These are phyloP conservation scores for Vidua macroura DNA, from an alignment of 2,113 vertebrate genomes.

Conservation along the genomic window DNA sequence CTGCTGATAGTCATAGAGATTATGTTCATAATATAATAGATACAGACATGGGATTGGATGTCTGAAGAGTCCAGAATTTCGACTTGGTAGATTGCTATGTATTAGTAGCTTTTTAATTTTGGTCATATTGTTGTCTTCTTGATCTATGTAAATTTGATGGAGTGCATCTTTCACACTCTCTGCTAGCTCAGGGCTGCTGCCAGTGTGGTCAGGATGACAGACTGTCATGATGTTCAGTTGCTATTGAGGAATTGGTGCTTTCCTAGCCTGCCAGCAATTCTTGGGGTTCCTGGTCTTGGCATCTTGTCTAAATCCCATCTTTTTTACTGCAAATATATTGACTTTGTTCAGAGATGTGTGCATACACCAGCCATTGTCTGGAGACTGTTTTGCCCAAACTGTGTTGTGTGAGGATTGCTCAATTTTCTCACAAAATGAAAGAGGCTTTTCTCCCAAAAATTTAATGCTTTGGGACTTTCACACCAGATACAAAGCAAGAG, in stretches of 20 bases:
- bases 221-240: not conserved
- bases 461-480: not conserved
- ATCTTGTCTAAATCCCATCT: not conserved
- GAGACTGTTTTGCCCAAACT: not conserved
- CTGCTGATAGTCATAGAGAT: not conserved
- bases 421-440: not conserved
- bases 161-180: not conserved
- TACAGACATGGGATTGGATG: not conserved
- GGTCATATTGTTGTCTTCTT: not conserved
- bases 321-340: not conserved
- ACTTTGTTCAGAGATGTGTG: not conserved
- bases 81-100: not conserved
- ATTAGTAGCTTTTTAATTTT: conserved; percentile 38
- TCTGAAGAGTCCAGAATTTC: not conserved
- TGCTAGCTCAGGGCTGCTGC: not conserved
- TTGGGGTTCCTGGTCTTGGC: not conserved
- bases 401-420: not conserved
- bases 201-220: not conserved
- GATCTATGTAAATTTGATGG: conserved; percentile 5
- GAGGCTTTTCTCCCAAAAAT: not conserved
- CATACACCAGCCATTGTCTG: not conserved
- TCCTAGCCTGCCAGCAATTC: not conserved
- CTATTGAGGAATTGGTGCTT: not conserved
- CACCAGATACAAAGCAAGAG: not conserved
- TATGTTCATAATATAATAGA: not conserved